phyloP scores from a whole-genome alignment of 2,797 vertebrate species.

The Champsocephalus esox region DNA sequence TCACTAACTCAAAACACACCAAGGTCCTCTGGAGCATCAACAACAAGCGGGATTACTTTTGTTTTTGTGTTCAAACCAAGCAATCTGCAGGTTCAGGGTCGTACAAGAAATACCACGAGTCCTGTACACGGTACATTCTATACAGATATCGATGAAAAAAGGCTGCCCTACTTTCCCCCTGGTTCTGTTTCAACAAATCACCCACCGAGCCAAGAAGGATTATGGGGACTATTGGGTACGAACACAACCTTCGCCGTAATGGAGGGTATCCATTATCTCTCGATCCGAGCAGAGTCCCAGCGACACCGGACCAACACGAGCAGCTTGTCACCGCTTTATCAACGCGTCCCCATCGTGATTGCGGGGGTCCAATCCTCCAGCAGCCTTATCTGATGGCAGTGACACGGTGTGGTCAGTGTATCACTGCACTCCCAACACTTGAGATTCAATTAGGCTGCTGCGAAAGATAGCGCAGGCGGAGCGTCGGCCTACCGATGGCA shows the following conservation, averaged over 20 bases:
- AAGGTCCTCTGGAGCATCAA: constrained; percentile 18
- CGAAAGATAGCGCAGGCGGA: constrained; percentile 62
- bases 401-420: constrained; percentile 75
- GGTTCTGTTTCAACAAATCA: constrained; percentile 63
- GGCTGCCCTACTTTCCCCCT: constrained; percentile 45
- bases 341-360: constrained; percentile 63
- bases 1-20: constrained; percentile 11
- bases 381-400: constrained; percentile 77
- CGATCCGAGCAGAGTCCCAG: constrained; percentile 57
- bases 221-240: constrained; percentile 66
- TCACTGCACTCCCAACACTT: constrained; percentile 75
- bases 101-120: constrained; percentile 2
- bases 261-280: constrained; percentile 70
- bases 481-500: constrained; percentile 65
- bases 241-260: constrained; percentile 63
- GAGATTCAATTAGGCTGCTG: constrained; percentile 81
- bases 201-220: constrained; percentile 52
- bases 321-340: constrained; percentile 68
- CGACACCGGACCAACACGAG: constrained; percentile 43
- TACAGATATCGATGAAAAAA: constrained; percentile 29
- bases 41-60: constrained; percentile 16
- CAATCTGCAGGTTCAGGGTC: background rate
- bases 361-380: constrained; percentile 66
- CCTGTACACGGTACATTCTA: constrained; percentile 6
- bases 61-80: background rate